phyloP scores from a whole-genome alignment of 37 sponge, comb jelly and placozoan species.

The Lycopodina hypogea region DNA sequence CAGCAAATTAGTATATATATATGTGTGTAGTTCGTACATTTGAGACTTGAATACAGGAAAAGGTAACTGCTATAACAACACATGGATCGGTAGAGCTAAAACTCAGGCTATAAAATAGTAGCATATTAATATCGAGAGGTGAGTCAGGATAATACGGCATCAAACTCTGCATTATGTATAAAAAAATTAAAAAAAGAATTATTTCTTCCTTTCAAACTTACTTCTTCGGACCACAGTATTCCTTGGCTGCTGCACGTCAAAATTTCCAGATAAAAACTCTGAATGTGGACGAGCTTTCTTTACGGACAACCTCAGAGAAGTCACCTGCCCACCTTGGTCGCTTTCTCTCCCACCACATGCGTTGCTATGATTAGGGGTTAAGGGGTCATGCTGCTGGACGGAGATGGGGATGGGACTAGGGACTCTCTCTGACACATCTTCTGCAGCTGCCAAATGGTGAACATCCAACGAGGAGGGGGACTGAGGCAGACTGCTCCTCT shows the following conservation, averaged over 20 bases:
- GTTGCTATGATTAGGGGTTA: background rate
- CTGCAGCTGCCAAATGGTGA: background rate
- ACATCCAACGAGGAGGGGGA: background rate
- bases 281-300: slow-evolving; percentile 17
- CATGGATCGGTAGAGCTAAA: background rate
- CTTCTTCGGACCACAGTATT: slow-evolving; percentile 12
- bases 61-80: no score
- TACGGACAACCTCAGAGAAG: slow-evolving; percentile 8
- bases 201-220: slow-evolving; percentile 4
- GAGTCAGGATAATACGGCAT: no score
- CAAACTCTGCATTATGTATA: no score
- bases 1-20: background rate
- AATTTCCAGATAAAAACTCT: background rate
- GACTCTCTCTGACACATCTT: background rate
- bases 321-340: background rate
- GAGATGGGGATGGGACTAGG: background rate
- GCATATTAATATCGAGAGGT: no score
- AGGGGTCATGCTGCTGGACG: background rate
- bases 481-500: background rate
- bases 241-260: background rate
- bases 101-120: background rate
- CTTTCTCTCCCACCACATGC: background rate
- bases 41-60: no score
- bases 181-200: no score
- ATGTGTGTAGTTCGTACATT: background rate